Evolutionary conservation across 23 tunicate species (phyloP), one percentile per base, ranked within the genome.

Genomic region (Halocynthia roretzi): DNA sequence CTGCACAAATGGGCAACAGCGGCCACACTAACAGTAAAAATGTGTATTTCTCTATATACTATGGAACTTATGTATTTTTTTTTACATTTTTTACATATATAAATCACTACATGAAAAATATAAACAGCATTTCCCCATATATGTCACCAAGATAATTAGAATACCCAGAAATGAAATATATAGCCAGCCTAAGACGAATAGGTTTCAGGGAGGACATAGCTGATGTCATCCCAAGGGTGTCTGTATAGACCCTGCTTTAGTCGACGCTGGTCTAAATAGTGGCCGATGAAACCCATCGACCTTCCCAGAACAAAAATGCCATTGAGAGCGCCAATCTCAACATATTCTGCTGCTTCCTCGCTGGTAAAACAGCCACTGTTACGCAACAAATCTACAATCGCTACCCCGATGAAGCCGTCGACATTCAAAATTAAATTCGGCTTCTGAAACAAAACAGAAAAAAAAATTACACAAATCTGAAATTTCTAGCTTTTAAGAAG

Each of bases 161-260:
- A 31, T 31, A 31, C 44, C 44, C 44, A 31, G 44, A 31, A 31
- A n/a, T n/a, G n/a, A 31, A 31, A 31, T 0, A 31, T 31, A 31
- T 31, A 31, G 44, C 44, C 44, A 31, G 44, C 44, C 4, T 54
- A 74, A 20, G 84, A 81, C 17, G 98, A 92, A 79, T 92, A 92
- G 21, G 82, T 82, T 64, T 94, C 99, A 5, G 99, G 99, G 19
- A 94, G 81, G 6, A 94, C 96, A 84, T 94, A 94, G 60, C 91
- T 84, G 82, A 94, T 94, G 58, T 94, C 99, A 78, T 94, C 99
- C 95, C 95, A 88, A 6, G 99, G 99, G 61, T 94, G 99, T 56
- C 99, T 91, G 69, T 94, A 94, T 11, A 94, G 91, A 71, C 99
- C 99, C 65, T 94, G 99, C 75, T 94, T 94, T 40, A 94, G 86